Conservation (phyloP, 92 coral and sea anemone species). For the Ricordea florida region DNA sequence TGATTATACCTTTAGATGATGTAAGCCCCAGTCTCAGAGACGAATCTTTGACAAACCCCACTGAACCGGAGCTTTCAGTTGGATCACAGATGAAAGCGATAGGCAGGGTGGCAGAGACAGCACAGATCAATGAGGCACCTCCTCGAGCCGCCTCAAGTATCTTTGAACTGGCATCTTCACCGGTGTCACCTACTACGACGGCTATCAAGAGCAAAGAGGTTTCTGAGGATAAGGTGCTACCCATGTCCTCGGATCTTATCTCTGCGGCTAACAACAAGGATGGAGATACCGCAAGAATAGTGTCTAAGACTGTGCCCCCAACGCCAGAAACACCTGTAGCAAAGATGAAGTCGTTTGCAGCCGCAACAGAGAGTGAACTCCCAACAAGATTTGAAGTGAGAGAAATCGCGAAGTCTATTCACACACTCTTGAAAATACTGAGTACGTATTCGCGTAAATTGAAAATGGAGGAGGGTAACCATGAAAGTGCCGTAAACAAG, state of each 20-base stretch:
- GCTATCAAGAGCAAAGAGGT: slow-evolving; percentile 1
- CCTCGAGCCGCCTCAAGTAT: not conserved
- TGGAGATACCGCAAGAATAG: slow-evolving; percentile 17
- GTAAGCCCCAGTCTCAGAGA: not conserved
- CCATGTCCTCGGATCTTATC: slow-evolving; percentile 19
- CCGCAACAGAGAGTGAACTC: not conserved
- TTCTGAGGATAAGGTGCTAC: slow-evolving; percentile 8
- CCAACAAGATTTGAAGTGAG: slow-evolving; percentile 28
- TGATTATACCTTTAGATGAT: not conserved
- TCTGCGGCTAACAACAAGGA: not conserved
- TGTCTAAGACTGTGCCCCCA: not conserved
- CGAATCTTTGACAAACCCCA: not conserved
- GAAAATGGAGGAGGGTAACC: not conserved
- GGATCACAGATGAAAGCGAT: slow-evolving; percentile 33
- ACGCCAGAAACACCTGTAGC: not conserved
- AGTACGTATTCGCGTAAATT: slow-evolving; percentile 7
- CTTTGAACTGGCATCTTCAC: not conserved
- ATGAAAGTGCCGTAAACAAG: not conserved
- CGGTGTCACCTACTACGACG: not conserved
- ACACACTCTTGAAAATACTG: slow-evolving; percentile 22
- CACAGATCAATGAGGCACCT: not conserved
- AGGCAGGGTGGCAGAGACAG: slow-evolving; percentile 2
- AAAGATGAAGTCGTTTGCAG: no score
- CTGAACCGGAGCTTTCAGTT: not conserved
- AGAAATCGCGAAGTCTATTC: slow-evolving; percentile 19